Base-by-base conservation (phyloP, 2,797 vertebrate species). In the Rhinatrema bivittatum region DNA sequence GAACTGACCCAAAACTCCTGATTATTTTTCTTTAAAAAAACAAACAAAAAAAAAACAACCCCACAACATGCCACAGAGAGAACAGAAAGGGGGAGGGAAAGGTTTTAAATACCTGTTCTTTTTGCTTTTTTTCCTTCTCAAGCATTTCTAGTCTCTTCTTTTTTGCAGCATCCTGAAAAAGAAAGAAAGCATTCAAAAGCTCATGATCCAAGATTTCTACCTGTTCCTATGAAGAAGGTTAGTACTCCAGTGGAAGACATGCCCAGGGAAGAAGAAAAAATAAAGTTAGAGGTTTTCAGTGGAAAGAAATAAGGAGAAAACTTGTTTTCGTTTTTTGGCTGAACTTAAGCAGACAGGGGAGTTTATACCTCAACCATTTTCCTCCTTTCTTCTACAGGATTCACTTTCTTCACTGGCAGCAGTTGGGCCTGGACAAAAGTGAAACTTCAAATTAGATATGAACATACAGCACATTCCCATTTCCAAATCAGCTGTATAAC, bases 71-170 rank as follows among this genome's bases (percentile, higher is more conserved):
- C 12, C 13, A 29, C 2, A 9, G 3, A 10, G 18, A 27, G 27
- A 39, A 56, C 55, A 40, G 43, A 1, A 32, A 44, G n/a, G n/a
- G n/a, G n/a, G n/a, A n/a, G n/a, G n/a, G n/a, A n/a, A n/a, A n/a
- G n/a, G n/a, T n/a, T n/a, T n/a, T n/a, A 30, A 51, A 43, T 79
- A 97, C 94, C 89, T 97, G 91, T 39, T 97, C 93, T 57, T 74
- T 84, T 40, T 84, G 88, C 44, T 86, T 91, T 62, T 87, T 87
- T 57, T 94, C 92, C 48, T 84, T 92, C 68, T 94, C 93, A 39
- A 72, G 78, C 56, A 79, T 55, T 36, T 95, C 93, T 60, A 88
- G 75, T 32, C 53, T 86, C 71, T 82, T 92, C 70, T 89, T 97
- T 65, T 83, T 87, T 39, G 66, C 39, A 33, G 60, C 74, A 30